Evolutionary conservation across 2,797 vertebrate species (phyloP).

Genomic region (Syncerus caffer): DNA sequence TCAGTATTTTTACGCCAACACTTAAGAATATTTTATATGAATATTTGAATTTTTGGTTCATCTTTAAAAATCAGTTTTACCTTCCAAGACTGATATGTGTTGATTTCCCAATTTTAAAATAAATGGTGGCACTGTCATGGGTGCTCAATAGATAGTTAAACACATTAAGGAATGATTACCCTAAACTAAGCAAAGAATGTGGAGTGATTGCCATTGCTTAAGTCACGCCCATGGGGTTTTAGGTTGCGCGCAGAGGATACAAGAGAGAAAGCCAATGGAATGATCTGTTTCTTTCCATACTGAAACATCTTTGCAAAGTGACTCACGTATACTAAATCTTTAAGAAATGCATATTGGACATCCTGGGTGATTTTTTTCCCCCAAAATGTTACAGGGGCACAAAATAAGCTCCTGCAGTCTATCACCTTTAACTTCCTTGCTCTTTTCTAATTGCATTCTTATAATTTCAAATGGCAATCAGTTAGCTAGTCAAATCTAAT

Average conservation of each 20-base stretch:
- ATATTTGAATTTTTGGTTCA: not conserved
- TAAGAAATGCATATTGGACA: not conserved
- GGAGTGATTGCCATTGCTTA: not conserved
- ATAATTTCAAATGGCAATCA: not conserved
- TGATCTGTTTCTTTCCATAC: not conserved
- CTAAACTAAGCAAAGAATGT: not conserved
- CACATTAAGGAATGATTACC: not conserved
- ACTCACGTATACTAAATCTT: not conserved
- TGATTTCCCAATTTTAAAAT: not conserved
- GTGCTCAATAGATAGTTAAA: not conserved
- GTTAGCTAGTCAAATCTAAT: not conserved
- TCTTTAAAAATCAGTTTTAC: not conserved
- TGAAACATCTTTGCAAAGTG: constrained; percentile 16
- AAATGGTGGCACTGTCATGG: not conserved
- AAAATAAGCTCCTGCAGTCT: not conserved
- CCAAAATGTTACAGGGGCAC: not conserved
- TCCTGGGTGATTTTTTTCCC: not conserved
- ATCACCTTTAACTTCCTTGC: not conserved
- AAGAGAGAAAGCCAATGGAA: not conserved
- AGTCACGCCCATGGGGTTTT: not conserved
- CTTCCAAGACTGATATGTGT: not conserved
- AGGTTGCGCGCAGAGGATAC: not conserved
- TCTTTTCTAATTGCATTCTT: not conserved
- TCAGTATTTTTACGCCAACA: not conserved
- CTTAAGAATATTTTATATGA: not conserved